Evolutionary conservation across 2,113 vertebrate genomes (phyloP).

Genomic region (Ancistrus triradiatus): DNA sequence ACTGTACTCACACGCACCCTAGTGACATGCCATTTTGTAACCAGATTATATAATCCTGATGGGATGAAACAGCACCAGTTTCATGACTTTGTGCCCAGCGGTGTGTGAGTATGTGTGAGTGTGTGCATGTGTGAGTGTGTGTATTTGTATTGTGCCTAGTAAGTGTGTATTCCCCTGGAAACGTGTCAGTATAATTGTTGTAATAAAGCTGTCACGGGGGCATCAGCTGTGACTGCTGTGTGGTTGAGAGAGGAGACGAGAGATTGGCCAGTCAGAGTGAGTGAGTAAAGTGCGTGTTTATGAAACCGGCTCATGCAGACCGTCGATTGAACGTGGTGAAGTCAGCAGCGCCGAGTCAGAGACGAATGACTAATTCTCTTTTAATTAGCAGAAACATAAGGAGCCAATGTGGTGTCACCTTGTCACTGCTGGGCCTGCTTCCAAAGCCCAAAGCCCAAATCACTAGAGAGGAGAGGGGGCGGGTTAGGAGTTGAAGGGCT

Average conservation of each 20-base stretch:
- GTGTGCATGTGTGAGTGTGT: conserved; percentile 32
- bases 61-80: background rate
- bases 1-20: background rate
- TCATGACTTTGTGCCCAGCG: background rate
- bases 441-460: conserved; percentile 39
- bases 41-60: background rate
- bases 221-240: conserved; percentile 8
- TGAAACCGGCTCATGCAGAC: background rate
- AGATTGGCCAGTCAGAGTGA: background rate
- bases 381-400: conserved; percentile 49
- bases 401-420: conserved; percentile 44
- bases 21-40: background rate
- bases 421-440: conserved; percentile 42
- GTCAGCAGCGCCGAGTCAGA: conserved; percentile 30
- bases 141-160: conserved; percentile 11
- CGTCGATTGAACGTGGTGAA: background rate
- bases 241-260: background rate
- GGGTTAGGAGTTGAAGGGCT: conserved; percentile 25
- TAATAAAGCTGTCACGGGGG: conserved; percentile 40
- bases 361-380: conserved; percentile 42
- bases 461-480: conserved; percentile 9
- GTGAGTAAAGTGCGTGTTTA: background rate
- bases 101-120: conserved; percentile 27
- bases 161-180: conserved; percentile 15
- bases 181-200: conserved; percentile 39